phyloP scores from a whole-genome alignment of 2,797 vertebrate species.

The Sebastes iracundus region DNA sequence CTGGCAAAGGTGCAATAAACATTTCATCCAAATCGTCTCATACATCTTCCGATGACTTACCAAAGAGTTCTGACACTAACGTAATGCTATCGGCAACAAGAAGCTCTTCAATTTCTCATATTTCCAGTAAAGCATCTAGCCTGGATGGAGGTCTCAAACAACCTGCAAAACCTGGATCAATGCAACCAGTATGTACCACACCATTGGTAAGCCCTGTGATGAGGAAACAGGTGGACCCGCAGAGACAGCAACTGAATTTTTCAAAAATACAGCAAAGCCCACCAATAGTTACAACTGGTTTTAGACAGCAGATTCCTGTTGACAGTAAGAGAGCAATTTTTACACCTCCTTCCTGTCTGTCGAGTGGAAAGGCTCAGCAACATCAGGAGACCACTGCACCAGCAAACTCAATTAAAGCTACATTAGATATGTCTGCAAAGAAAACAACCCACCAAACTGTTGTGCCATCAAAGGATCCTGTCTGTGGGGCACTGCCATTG shows the following conservation, averaged over 20 bases:
- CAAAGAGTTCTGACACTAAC: constrained; percentile 54
- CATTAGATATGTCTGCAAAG: constrained; percentile 76
- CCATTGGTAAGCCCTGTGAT: constrained; percentile 15
- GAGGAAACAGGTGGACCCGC: constrained; percentile 21
- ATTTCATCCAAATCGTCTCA: constrained; percentile 51
- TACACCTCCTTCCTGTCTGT: neutral
- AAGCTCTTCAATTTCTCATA: constrained; percentile 17
- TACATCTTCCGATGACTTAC: constrained; percentile 27
- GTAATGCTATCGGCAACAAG: constrained; percentile 29
- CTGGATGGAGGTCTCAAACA: constrained; percentile 17
- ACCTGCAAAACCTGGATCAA: neutral
- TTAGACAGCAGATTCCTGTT: neutral
- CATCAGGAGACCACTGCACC: constrained; percentile 59
- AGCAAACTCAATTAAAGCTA: constrained; percentile 71
- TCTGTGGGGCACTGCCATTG: constrained; percentile 60
- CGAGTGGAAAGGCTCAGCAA: constrained; percentile 27
- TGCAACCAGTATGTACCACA: constrained; percentile 6
- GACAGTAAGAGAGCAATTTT: constrained; percentile 14
- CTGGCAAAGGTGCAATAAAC: constrained; percentile 75
- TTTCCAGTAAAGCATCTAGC: constrained; percentile 9
- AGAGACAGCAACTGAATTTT: neutral
- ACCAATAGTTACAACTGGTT: neutral
- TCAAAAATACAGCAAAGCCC: constrained; percentile 24
- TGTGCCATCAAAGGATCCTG: constrained; percentile 61
- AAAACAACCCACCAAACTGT: constrained; percentile 17